Evolutionary conservation across 1,140 invertebrate species (phyloP).

Genomic region (Amphibalanus amphitrite): DNA sequence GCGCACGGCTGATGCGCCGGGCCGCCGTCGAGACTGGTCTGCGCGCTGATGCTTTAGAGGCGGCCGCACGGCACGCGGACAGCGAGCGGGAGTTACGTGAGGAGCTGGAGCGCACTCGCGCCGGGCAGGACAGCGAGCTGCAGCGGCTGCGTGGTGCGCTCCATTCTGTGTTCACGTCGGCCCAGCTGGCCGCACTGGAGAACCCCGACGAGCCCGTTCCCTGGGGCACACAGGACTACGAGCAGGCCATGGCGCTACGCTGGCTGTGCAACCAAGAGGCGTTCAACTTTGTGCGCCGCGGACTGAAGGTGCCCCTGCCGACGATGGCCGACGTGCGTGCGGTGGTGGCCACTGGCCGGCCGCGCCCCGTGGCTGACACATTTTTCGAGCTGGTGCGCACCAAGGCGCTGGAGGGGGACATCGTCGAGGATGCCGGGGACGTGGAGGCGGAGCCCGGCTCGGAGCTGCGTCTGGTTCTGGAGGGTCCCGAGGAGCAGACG

Average conservation of each 20-base stretch:
- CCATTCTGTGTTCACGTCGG: neutral
- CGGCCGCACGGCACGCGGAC: neutral
- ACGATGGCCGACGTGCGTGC: neutral
- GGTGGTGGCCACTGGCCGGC: neutral
- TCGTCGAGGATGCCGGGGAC: neutral
- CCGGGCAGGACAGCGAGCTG: too few relatives aligned
- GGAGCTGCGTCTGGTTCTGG: too few relatives aligned
- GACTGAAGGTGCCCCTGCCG: neutral
- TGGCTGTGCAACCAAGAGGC: neutral
- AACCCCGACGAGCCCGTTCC: neutral
- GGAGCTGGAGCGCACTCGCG: neutral
- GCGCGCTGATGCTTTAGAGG: neutral
- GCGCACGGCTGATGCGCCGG: neutral
- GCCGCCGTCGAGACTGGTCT: neutral
- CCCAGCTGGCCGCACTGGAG: neutral
- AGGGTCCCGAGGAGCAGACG: too few relatives aligned
- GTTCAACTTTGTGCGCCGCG: neutral
- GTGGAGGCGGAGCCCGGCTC: neutral
- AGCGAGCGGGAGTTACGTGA: neutral
- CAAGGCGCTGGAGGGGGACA: neutral
- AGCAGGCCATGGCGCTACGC: neutral
- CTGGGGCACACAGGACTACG: neutral
- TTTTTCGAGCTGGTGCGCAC: neutral
- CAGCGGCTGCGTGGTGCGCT: neutral
- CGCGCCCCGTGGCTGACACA: neutral